Base-by-base conservation (phyloP, 2,888 invertebrate species). In the Kuschelorhynchus macadamiae region DNA sequence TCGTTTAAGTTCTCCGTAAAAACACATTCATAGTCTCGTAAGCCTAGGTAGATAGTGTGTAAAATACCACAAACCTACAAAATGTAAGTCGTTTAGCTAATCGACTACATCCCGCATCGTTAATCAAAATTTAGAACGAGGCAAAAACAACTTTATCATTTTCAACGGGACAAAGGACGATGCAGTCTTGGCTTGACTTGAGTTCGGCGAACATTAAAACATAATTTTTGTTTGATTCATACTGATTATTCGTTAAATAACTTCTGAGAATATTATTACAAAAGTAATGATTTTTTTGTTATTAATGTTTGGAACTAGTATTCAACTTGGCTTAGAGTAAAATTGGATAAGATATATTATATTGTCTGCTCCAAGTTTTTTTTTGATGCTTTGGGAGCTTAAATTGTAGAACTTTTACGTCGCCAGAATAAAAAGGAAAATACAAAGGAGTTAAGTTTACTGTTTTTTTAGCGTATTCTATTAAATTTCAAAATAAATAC, bases 121-220 rank as follows among this genome's bases (percentile, higher is more conserved):
- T 74, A 75, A 76, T 76, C 76, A 76, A 75, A 74, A 76, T 76
- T 74, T 72, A 33, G 71, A 72, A 65, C 67, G 76, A 78, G 78
- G 78, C 78, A 78, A 79, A 79, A 79, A 78, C 75, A 74, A 76
- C 77, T 79, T 78, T 75, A 79, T 79, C 78, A 79, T 76, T 78
- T 78, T 79, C 76, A 72, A 70, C 67, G 72, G 70, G 74, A 75
- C 77, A 77, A 74, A 75, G 72, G 72, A 56, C 63, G 42, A 62
- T 62, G 72, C 63, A 65, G 59, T 68, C 66, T 68, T 67, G 71
- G 68, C 71, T 71, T 33, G 39, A 18, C 33, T 57, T 17, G 50
- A 20, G 21, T 57, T 46, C 33, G 32, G 32, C 11, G 33, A 16
- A 17, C 20, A 57, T 11, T 33, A 56, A 42, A 56, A 44, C 56